A percentile compares a stretch with the other conserved stretches of the same genome.
phyloP scores from a whole-genome alignment of 2,797 vertebrate species.

The Peromyscus aztecus region DNA sequence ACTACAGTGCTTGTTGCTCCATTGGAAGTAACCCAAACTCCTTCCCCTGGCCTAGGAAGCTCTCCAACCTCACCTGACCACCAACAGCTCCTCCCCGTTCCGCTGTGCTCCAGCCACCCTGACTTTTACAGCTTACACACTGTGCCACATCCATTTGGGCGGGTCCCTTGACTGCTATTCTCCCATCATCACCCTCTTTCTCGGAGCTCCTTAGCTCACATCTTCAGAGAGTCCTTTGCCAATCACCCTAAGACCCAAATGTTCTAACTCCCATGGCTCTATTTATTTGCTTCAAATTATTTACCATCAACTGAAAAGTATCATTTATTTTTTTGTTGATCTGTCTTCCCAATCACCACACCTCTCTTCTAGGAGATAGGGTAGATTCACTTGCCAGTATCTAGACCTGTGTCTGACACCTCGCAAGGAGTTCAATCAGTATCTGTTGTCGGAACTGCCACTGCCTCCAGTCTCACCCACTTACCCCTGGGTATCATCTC shows the following conservation, averaged over 20 bases:
- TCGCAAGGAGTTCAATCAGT: not conserved
- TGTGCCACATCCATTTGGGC: not conserved
- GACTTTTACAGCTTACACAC: not conserved
- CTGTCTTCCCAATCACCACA: not conserved
- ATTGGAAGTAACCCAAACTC: constrained; percentile 21
- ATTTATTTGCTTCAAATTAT: constrained; percentile 46
- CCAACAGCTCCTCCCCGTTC: not conserved
- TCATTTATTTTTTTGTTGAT: not conserved
- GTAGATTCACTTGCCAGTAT: not conserved
- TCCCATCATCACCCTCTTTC: not conserved
- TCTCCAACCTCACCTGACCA: not conserved
- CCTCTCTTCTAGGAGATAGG: not conserved
- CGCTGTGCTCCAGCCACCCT: not conserved
- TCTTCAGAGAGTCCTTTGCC: not conserved
- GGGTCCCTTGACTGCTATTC: not conserved
- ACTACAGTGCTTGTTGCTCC: not conserved
- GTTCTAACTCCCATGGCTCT: constrained; percentile 20
- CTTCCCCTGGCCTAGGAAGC: not conserved
- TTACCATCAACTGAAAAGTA: constrained; percentile 44
- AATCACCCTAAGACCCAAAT: not conserved
- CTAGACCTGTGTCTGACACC: not conserved
- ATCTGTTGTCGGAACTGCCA: not conserved
- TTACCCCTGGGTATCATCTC: not conserved
- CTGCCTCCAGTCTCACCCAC: not conserved
- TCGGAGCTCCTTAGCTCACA: not conserved